Evolutionary conservation across 2,888 invertebrate genomes (phyloP), one percentile per base, ranked within the genome.

Genomic region (Apodemia duryi): DNA sequence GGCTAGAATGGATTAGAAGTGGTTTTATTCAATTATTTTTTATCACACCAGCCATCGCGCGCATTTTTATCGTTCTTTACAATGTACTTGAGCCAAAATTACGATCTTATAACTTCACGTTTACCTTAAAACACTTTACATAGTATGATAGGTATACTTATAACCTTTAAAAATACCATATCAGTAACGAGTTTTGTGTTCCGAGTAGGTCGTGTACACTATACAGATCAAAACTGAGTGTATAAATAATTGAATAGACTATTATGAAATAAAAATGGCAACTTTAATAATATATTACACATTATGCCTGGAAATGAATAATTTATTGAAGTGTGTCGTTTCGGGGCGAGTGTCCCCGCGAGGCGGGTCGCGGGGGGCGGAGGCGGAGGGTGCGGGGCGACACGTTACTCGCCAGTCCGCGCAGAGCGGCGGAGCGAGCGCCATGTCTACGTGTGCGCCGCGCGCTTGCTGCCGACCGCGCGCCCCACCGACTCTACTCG

Each of bases 401-500:
- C 41, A 67, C 66, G 70, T 70, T 72, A 70, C 78, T 77, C 83
- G 82, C 79, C 90, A 91, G 91, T 91, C 86, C 85, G 89, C 89
- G 86, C 82, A 85, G 82, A 86, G 88, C 89, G 88, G 90, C 88
- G 87, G 88, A 90, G 86, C 87, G 83, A 91, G 91, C 92, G 88
- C 86, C 75, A 90, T 91, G 90, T 83, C 91, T 74, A 85, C 86
- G 84, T 90, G 88, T 83, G 88, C 89, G 88, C 89, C 90, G 88
- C 91, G 90, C 86, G 89, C 86, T 72, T 91, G 91, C 84, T 90
- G 91, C 82, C 88, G 89, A 86, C 88, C 89, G 88, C 91, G 91
- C 89, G 89, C 93, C 86, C 95, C 95, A 78, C 95, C 96, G 90
- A 93, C 95, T 72, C 92, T 97, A 75, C 94, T 97, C 78, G 96